Base-by-base conservation (phyloP, 2,113 vertebrate genomes). In the Cichladusa arquata region DNA sequence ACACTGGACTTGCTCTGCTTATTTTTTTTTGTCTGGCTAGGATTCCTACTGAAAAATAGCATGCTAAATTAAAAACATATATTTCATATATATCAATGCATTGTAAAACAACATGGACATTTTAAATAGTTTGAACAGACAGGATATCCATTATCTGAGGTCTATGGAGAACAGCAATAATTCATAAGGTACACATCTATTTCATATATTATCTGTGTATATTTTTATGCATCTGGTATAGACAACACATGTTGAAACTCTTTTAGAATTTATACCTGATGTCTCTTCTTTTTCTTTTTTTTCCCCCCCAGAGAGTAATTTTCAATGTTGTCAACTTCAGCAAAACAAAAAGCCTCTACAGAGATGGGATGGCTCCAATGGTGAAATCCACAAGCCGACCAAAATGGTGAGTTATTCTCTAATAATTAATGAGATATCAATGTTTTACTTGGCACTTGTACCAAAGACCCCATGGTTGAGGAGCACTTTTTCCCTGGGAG, bases 281-380 rank as follows among this genome's bases (percentile, higher is more conserved):
- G 3, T 50, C 26, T 86, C 58, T 34, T 50, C 2, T 31, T 80
- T 80, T 61, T 54, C 5, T 6, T 13, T 36, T 78, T 78, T 53
- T n/a, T 5, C 3, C 2, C 0, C 11, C 50, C 82, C 97, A 99
- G 99, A 99, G 99, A 90, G 98, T 99, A 38, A 99, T 99, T 97
- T 99, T 99, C 97, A 99, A 99, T 74, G 98, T 99, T 8, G 99
- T 99, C 92, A 99, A 99, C 98, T 99, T 99, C 98, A 99, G 99
- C 92, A 99, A 99, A 98, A 99, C 99, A 82, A 99, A 99, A 98
- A 99, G 99, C 95, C 98, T 99, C 81, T 99, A 99, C 54, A 98
- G 99, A 98, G 99, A 99, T 95, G 99, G 99, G 48, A 99, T 99
- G 99, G 98, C 99, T 79, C 99, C 99, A 23, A 98, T 99, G 94